phyloP scores from a whole-genome alignment of 1,140 invertebrate species.

The Hylaeus volcanicus region DNA sequence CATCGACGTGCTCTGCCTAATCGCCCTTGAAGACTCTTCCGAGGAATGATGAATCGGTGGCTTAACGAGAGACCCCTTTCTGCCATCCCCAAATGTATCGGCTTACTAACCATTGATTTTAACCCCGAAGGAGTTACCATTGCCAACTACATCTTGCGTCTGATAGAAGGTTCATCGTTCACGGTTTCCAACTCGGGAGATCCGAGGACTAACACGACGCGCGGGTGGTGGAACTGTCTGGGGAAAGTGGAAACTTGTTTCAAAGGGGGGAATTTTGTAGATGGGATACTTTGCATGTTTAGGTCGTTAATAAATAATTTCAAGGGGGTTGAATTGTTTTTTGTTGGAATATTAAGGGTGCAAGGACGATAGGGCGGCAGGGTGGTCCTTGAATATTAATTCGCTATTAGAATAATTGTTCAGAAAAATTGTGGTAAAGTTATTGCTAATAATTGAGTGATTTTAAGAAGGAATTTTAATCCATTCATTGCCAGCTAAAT shows the following conservation, averaged over 20 bases:
- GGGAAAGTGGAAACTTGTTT: background rate
- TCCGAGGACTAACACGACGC: background rate
- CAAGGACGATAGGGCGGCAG: too few species aligned
- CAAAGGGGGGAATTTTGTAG: background rate
- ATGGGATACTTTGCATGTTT: background rate
- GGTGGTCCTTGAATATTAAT: too few species aligned
- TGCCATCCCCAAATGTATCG: constrained; percentile 29
- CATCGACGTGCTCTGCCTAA: constrained; percentile 40
- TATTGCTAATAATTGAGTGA: too few species aligned
- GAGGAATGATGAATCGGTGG: constrained; percentile 62
- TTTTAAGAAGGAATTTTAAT: too few species aligned
- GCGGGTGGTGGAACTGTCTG: background rate
- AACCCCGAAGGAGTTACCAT: background rate
- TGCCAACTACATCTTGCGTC: background rate
- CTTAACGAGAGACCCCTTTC: constrained; percentile 57
- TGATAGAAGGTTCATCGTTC: background rate
- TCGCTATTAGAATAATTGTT: too few species aligned
- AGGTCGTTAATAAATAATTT: background rate
- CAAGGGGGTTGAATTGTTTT: too few species aligned
- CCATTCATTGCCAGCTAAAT: too few species aligned
- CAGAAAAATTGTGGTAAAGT: too few species aligned
- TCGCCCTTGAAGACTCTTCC: constrained; percentile 56
- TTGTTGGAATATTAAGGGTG: too few species aligned
- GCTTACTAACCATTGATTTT: constrained; percentile 48
- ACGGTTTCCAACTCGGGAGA: background rate